Base-by-base conservation (phyloP, 2,888 invertebrate species). In the Pecten maximus region DNA sequence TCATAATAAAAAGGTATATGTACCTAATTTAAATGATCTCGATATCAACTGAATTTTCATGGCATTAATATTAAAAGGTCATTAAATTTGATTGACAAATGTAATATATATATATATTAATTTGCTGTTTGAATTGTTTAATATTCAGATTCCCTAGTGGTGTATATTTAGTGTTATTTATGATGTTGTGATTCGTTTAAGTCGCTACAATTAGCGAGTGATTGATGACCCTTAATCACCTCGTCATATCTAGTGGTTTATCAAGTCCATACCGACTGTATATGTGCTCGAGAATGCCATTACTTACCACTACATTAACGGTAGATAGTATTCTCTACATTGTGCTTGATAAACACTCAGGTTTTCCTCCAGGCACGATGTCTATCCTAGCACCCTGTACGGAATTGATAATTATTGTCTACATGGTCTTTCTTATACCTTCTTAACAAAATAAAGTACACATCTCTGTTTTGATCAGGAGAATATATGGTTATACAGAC, bases 171-270 rank as follows among this genome's bases (percentile, higher is more conserved):
- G 74, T 74, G 74, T 15, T 23, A 74, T 23, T 28, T 74, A 0
- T 8, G 35, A 74, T 74, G 35, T 35, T 74, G 23, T 74, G 28
- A 74, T 28, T 8, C 35, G 19, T 28, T 74, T 74, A 74, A 74
- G 74, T 74, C 74, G 74, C 28, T 74, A 74, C 35, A 74, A 74
- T 74, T 74, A 74, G 74, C 35, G 35, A 2, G 28, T 60, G 74
- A 74, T 74, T 74, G 74, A 74, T 74, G 74, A 74, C 35, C 15
- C 23, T 74, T 74, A 74, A 74, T 74, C 74, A 74, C 28, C 74
- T 16, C 8, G 35, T 74, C 74, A 74, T 74, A 74, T 74, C 74
- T 74, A 35, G 74, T 35, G 12, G 74, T 74, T 74, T 28, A 28
- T 74, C 74, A 74, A 4, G 2, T 54, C 8, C 74, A 35, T 35